Evolutionary conservation across 1,140 invertebrate genomes (phyloP).

Genomic region (Trichonephila inaurata): DNA sequence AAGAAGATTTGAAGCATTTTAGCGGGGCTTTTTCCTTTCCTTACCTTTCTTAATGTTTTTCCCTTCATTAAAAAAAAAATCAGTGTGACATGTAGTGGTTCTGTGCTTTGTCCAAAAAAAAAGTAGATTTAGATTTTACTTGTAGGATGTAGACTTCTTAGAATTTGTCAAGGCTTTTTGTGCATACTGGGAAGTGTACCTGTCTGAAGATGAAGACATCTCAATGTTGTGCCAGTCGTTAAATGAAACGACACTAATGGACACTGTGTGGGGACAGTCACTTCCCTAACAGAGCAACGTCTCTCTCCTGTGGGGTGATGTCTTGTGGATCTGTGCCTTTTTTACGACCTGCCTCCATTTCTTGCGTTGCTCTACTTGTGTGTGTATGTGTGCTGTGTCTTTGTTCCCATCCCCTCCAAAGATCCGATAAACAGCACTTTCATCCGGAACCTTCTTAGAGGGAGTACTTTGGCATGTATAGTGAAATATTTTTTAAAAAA

Average conservation of each 20-base stretch:
- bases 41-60: background rate
- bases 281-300: background rate
- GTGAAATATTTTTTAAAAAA: conserved; percentile 34
- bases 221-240: background rate
- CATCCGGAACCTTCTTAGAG: background rate
- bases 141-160: conserved; percentile 63
- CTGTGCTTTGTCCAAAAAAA: conserved; percentile 56
- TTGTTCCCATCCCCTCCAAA: background rate
- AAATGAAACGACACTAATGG: background rate
- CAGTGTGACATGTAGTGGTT: conserved; percentile 35
- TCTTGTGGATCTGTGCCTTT: conserved; percentile 75
- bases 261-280: background rate
- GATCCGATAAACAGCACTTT: conserved; percentile 19
- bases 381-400: background rate
- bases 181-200: background rate
- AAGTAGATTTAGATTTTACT: conserved; percentile 71
- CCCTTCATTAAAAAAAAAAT: conserved; percentile 47
- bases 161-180: conserved; percentile 41
- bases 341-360: conserved; percentile 73
- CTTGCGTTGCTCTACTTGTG: background rate
- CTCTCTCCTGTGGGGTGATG: conserved; percentile 6
- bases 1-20: conserved; percentile 2
- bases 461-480: background rate
- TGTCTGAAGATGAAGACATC: background rate
- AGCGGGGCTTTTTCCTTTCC: conserved; percentile 28